Percentiles rank a stretch among this genome's conserved stretches.
Conservation (phyloP, 1,140 invertebrate species). For the Zaprionus nigranus region DNA sequence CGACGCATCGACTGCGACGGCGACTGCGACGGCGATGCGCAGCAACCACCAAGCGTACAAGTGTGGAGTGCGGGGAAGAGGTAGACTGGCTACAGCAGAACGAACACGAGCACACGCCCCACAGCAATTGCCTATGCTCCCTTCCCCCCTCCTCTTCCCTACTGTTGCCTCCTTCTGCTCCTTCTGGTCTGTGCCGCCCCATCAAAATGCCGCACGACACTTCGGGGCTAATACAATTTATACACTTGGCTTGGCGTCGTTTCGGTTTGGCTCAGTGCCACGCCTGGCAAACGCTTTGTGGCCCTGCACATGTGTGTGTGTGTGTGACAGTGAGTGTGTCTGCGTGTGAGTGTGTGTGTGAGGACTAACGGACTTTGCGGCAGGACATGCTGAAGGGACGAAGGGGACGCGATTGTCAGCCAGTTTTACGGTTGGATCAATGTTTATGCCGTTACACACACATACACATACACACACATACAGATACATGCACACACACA, state of each 20-base stretch:
- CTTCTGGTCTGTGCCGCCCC: constrained; percentile 1
- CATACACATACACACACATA: constrained; percentile 46
- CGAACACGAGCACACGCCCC: constrained; percentile 9
- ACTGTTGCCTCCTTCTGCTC: neutral
- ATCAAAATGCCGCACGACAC: constrained; percentile 70
- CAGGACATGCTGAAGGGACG: constrained; percentile 18
- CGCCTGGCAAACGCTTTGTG: constrained; percentile 31
- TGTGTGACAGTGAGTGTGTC: neutral
- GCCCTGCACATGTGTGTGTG: constrained; percentile 2
- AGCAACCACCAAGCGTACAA: constrained; percentile 61
- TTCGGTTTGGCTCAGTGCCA: constrained; percentile 79
- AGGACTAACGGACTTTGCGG: constrained; percentile 9
- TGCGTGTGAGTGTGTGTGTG: neutral
- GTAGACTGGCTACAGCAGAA: neutral
- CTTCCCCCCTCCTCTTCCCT: constrained; percentile 2
- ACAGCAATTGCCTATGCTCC: constrained; percentile 55
- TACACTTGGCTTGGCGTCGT: constrained; percentile 80
- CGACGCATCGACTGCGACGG: constrained; percentile 5
- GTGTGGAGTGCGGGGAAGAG: neutral
- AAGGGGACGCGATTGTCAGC: constrained; percentile 68
- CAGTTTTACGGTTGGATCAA: constrained; percentile 82
- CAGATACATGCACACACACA: constrained; percentile 49
- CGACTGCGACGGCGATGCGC: constrained; percentile 47
- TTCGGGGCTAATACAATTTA: constrained; percentile 81
- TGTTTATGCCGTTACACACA: constrained; percentile 74